Evolutionary conservation across 1,140 invertebrate species (phyloP).

Genomic region (Macrotrachela quadricornifera): DNA sequence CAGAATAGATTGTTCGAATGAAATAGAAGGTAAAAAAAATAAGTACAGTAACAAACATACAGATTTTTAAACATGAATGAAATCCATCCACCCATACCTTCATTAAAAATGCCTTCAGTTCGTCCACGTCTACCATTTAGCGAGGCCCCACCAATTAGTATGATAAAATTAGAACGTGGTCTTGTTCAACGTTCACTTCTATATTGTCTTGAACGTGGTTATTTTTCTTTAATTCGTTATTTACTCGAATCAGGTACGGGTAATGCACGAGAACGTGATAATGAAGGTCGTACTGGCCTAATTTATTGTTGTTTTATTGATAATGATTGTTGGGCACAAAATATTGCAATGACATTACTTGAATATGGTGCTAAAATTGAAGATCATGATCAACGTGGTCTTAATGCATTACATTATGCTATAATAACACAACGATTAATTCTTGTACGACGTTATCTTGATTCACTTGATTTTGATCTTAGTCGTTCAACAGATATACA

Average conservation of each 20-base stretch:
- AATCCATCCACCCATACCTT: too few species aligned
- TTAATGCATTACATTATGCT: conserved; percentile 21
- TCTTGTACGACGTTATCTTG: conserved; percentile 15
- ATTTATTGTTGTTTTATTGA: conserved; percentile 19
- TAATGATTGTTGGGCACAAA: conserved; percentile 17
- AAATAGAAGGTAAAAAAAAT: too few species aligned
- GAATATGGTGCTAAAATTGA: conserved; percentile 17
- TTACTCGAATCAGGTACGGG: conserved; percentile 16
- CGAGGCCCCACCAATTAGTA: too few species aligned
- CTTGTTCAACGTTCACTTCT: too few species aligned
- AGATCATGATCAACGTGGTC: conserved; percentile 14
- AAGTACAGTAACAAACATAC: too few species aligned
- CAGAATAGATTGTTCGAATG: too few species aligned
- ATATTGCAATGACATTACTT: conserved; percentile 17
- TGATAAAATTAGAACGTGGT: too few species aligned
- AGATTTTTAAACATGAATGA: too few species aligned
- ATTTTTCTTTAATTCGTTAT: conserved; percentile 17
- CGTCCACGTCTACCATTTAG: too few species aligned
- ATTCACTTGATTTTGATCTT: conserved; percentile 19
- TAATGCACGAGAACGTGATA: conserved; percentile 11
- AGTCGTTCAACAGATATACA: conserved; percentile 9
- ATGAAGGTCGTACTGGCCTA: conserved; percentile 14
- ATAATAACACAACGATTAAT: conserved; percentile 16
- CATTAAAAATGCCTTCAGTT: too few species aligned
- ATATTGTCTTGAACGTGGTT: conserved; percentile 11